Base-by-base conservation (phyloP, 2,888 invertebrate species). In the Bombylius discolor region DNA sequence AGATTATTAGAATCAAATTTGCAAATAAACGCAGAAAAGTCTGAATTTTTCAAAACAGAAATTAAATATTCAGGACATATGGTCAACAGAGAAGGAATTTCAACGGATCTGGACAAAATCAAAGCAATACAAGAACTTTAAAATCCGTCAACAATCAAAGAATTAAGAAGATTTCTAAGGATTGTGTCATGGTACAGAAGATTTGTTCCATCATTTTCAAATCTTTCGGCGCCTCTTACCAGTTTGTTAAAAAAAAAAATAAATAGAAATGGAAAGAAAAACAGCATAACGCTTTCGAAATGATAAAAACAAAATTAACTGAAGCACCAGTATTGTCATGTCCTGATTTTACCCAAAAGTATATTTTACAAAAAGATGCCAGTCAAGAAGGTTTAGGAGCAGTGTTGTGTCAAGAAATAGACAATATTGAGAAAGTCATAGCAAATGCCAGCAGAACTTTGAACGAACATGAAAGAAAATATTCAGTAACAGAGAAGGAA, bases 401-500 rank as follows among this genome's bases (percentile, higher is more conserved):
- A 3, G 23, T 23, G 3, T 23, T 23, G 23, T 23, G 23, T 23
- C 23, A 23, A 23, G 23, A 23, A 5, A 56, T 55, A 5, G 47
- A 58, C 0, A 55, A 58, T 2, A 42, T 53, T 32, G 63, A 63
- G 31, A 39, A 52, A n/a, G 57, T 61, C 3, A 59, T 63, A 11
- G 55, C 56, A 6, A 61, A 61, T 44, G 33, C 52, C 13, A 56
- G 52, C 14, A 33, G 49, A 4, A 52, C 45, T 4, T 23, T 56
- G 5, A 56, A 31, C 39, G 47, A 32, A 4, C 32, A 48, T 13
- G 56, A 56, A 47, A 36, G 46, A 14, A 51, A 5, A 31, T 56
- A 52, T 34, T 46, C 52, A 6, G 34, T 47, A 13, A 42, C 47
- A 12, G 47, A 52, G 23, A 50, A 34, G 14, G 23, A 51, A 23